phyloP scores from a whole-genome alignment of 2,797 vertebrate species.

The Oreonectes daqikongensis region DNA sequence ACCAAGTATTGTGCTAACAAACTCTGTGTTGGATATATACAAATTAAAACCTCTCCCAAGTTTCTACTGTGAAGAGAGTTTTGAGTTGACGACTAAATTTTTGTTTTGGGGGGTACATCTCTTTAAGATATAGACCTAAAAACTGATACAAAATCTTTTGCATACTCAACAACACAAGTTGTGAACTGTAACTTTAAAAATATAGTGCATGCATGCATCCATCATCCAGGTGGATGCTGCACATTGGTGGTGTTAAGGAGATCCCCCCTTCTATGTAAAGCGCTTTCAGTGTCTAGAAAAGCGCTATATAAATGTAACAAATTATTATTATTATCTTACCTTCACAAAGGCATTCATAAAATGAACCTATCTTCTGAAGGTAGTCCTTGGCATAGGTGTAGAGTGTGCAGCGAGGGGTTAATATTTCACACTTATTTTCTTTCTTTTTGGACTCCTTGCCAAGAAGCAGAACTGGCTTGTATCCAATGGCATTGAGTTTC shows the following conservation, averaged over 20 bases:
- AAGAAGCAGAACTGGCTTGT: conserved; percentile 7
- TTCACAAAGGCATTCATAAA: conserved; percentile 2
- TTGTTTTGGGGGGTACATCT: background rate
- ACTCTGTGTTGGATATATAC: background rate
- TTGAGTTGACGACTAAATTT: background rate
- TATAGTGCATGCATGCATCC: conserved; percentile 6
- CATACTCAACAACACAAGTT: conserved; percentile 5
- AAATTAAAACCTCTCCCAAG: background rate
- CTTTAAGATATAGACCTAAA: background rate
- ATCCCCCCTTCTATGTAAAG: no score
- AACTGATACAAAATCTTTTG: background rate
- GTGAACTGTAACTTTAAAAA: conserved; percentile 8
- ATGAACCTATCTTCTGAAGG: background rate
- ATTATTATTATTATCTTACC: no score
- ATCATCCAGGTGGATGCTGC: no score
- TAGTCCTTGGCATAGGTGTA: background rate
- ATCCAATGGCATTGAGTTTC: conserved; percentile 24
- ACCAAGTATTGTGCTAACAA: background rate
- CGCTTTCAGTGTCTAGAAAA: no score
- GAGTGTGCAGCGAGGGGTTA: background rate
- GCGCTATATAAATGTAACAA: no score
- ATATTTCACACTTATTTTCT: background rate
- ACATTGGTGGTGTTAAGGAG: no score
- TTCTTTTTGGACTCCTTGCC: background rate
- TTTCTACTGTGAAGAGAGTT: background rate